These are phyloP conservation scores for Ammospiza caudacuta DNA, from an alignment of 2,113 vertebrate genomes.

Conservation along the genomic window DNA sequence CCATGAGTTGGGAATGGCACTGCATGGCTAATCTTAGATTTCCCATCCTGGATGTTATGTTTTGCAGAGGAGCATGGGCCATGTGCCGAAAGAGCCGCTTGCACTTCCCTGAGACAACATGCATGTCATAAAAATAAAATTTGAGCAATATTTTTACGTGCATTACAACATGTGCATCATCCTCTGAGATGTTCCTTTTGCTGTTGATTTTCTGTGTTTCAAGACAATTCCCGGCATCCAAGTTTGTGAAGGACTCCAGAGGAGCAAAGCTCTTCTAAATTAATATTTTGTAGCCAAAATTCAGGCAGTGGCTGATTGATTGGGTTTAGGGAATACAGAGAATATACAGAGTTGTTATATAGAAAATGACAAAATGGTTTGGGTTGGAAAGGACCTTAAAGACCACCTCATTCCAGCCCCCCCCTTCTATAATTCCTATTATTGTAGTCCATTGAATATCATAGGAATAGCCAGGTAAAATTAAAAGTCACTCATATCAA, in stretches of 20 bases:
- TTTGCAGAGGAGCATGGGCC: conserved; percentile 22
- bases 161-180: neutral
- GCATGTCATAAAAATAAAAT: conserved; percentile 33
- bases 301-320: neutral
- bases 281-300: neutral
- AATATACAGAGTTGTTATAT: neutral
- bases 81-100: conserved; percentile 2
- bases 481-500: neutral
- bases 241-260: neutral
- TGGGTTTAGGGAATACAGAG: neutral
- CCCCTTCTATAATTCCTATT: fast-evolving
- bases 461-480: neutral
- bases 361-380: neutral
- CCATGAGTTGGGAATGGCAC: conserved; percentile 19
- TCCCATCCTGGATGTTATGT: neutral
- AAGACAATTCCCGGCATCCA: neutral
- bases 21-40: conserved; percentile 68
- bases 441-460: neutral
- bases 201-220: conserved; percentile 16
- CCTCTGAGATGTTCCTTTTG: neutral
- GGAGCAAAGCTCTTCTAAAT: neutral
- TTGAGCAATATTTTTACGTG: neutral
- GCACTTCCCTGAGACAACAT: neutral
- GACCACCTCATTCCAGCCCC: neutral
- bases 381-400: neutral